phyloP scores from a whole-genome alignment of 2,113 vertebrate genomes.

The Gambusia affinis region DNA sequence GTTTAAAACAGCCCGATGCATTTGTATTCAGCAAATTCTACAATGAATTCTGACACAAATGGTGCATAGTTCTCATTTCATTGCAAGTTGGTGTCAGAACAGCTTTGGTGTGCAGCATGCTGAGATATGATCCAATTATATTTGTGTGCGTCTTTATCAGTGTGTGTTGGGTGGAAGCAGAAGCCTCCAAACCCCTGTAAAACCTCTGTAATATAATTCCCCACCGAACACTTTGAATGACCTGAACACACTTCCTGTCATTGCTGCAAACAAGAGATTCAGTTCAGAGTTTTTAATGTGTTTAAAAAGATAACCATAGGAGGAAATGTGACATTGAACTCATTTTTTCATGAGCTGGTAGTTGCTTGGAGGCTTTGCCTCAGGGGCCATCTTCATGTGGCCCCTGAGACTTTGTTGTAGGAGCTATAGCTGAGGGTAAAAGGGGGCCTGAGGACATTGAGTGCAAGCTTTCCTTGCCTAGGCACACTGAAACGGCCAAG shows the following conservation, averaged over 20 bases:
- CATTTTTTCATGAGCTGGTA: conserved; percentile 39
- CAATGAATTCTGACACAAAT: conserved; percentile 32
- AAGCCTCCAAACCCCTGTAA: conserved; percentile 27
- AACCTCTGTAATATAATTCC: conserved; percentile 41
- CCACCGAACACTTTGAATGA: conserved; percentile 23
- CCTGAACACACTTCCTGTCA: conserved; percentile 28
- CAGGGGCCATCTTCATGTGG: conserved; percentile 20
- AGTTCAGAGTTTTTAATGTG: conserved; percentile 19
- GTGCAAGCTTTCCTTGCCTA: conserved; percentile 62
- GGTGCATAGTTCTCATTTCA: conserved; percentile 36
- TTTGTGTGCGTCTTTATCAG: conserved; percentile 4
- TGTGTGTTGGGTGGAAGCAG: conserved; percentile 24
- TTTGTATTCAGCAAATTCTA: not conserved
- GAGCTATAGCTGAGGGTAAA: conserved; percentile 42
- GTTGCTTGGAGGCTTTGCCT: conserved; percentile 17
- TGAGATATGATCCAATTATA: conserved; percentile 51
- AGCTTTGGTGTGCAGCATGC: conserved; percentile 37
- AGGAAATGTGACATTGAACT: conserved; percentile 30
- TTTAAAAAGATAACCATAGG: conserved; percentile 18
- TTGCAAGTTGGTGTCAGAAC: conserved; percentile 35
- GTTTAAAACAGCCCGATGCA: not conserved
- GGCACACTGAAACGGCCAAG: too few relatives aligned
- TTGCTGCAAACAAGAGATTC: conserved; percentile 20
- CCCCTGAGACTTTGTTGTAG: conserved; percentile 46
- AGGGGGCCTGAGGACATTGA: conserved; percentile 58